Conservation (phyloP, 2,797 vertebrate species). For the Margarornis squamiger region DNA sequence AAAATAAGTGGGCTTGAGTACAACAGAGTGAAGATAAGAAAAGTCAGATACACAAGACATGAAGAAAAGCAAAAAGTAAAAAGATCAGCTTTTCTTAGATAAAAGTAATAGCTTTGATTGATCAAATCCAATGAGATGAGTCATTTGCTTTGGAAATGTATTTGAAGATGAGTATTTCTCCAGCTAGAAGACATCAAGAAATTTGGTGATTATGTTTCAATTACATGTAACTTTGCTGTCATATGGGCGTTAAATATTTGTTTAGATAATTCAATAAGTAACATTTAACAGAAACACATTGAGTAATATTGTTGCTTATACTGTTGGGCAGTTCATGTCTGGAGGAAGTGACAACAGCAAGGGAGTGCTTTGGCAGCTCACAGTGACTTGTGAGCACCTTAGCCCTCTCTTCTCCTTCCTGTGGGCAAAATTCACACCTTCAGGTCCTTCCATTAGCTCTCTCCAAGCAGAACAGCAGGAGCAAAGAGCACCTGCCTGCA, state of each 20-base stretch:
- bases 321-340: not conserved
- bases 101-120: not conserved
- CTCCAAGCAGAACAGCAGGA: not conserved
- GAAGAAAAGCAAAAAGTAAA: not conserved
- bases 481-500: not conserved
- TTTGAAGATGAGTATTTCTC: not conserved
- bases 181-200: not conserved
- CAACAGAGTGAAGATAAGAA: not conserved
- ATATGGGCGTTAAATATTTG: not conserved
- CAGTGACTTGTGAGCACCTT: not conserved
- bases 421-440: fast-evolving
- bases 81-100: not conserved
- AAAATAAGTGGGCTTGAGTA: not conserved
- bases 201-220: not conserved
- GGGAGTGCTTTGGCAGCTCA: not conserved
- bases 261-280: not conserved
- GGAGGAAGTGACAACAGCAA: not conserved
- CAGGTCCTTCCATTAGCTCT: not conserved
- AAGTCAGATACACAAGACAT: not conserved
- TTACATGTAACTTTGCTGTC: not conserved
- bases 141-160: not conserved
- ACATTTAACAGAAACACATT: not conserved
- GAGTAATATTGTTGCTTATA: not conserved
- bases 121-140: not conserved
- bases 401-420: not conserved